A percentile compares a stretch with the other conserved stretches of the same genome.
These are phyloP conservation scores for Terrapene triunguis DNA, from an alignment of 2,113 vertebrate genomes.

Conservation along the genomic window DNA sequence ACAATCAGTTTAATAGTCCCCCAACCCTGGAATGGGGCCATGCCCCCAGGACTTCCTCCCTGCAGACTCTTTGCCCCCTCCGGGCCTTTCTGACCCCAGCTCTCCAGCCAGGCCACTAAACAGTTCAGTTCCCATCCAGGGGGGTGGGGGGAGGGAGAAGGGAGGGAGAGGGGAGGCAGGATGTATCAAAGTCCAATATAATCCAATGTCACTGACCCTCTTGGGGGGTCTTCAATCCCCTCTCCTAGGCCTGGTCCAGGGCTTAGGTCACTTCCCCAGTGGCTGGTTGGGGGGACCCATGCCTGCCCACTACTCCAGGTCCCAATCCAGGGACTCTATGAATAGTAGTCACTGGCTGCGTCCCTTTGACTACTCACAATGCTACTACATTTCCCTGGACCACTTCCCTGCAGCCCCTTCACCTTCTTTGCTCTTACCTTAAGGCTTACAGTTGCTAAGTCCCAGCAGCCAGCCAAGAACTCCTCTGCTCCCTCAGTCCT, in stretches of 20 bases:
- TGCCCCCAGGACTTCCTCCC: background rate
- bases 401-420: no score
- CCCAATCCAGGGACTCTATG: background rate
- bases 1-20: background rate
- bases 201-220: background rate
- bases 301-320: background rate
- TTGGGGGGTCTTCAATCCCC: background rate
- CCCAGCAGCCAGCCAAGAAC: background rate
- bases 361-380: background rate
- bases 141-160: no score
- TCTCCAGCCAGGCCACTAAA: background rate
- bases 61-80: background rate
- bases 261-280: background rate
- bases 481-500: background rate
- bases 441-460: background rate
- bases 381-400: background rate
- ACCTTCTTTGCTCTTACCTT: background rate
- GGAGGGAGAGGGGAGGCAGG: no score
- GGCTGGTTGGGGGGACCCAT: background rate
- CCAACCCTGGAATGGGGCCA: background rate
- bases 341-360: background rate
- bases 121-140: background rate
- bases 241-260: background rate
- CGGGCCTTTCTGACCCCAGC: background rate
- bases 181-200: background rate